phyloP scores from a whole-genome alignment of 1,140 invertebrate species.

The Lasaia peninsularis region DNA sequence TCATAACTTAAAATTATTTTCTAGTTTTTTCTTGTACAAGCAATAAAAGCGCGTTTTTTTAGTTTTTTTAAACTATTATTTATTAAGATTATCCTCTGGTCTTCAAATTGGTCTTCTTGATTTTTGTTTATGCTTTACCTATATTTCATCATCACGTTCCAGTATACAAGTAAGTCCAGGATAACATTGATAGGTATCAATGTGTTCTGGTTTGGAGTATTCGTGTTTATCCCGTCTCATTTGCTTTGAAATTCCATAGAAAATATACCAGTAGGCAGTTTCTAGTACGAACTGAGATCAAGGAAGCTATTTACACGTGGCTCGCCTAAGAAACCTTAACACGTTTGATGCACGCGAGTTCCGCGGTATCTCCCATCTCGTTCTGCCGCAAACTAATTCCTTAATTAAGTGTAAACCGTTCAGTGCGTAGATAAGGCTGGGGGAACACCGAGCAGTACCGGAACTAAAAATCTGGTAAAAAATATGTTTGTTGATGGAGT shows the following conservation, averaged over 20 bases:
- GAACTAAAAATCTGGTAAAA: too few relatives aligned
- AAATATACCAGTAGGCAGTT: neutral
- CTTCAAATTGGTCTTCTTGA: too few relatives aligned
- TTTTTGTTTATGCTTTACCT: too few relatives aligned
- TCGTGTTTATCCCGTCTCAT: neutral
- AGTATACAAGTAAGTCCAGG: too few relatives aligned
- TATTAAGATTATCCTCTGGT: too few relatives aligned
- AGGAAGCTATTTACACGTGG: slow-evolving; percentile 20
- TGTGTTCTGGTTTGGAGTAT: neutral
- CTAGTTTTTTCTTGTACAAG: too few relatives aligned
- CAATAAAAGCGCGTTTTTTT: too few relatives aligned
- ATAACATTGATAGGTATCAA: too few relatives aligned
- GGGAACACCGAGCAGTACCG: slow-evolving; percentile 9
- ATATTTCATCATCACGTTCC: too few relatives aligned
- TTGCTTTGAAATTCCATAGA: neutral
- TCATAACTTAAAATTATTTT: too few relatives aligned
- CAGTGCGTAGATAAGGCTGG: slow-evolving; percentile 23
- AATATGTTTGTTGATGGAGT: too few relatives aligned
- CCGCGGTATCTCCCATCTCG: slow-evolving; percentile 36
- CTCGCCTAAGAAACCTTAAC: slow-evolving; percentile 22
- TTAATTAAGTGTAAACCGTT: slow-evolving; percentile 55
- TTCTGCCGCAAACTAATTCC: slow-evolving; percentile 45
- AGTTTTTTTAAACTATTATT: too few relatives aligned
- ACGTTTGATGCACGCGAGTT: slow-evolving; percentile 31
- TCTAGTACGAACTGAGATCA: neutral